These are phyloP conservation scores for Archips xylosteana DNA, from an alignment of 2,888 invertebrate species.

Conservation along the genomic window DNA sequence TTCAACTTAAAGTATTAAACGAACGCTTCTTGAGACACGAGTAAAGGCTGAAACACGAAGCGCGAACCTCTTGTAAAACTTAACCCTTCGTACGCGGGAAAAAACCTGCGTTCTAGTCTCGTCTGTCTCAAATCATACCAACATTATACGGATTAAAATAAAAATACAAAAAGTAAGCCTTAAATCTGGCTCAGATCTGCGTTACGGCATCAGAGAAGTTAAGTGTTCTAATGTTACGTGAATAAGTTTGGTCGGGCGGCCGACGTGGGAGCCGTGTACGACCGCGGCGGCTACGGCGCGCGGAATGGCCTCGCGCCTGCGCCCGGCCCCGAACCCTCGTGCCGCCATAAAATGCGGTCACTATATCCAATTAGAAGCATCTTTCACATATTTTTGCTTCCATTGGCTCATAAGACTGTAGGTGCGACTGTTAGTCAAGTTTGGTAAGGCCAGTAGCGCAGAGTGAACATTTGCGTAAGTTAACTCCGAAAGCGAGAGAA, in stretches of 20 bases:
- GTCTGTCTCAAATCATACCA: no score
- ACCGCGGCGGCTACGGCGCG: constrained; percentile 66
- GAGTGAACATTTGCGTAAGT: no score
- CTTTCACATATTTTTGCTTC: constrained; percentile 5
- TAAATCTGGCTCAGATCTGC: no score
- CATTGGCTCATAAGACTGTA: constrained; percentile 2
- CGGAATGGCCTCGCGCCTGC: constrained; percentile 82
- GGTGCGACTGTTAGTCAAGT: neutral
- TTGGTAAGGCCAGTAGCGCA: neutral
- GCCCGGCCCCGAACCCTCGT: constrained; percentile 49
- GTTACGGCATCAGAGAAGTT: neutral
- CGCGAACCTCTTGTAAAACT: no score
- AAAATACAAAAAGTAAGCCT: no score
- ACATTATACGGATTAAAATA: no score
- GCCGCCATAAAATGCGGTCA: constrained; percentile 19
- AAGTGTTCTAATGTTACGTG: constrained; percentile 1
- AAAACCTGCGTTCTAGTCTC: no score
- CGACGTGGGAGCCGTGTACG: constrained; percentile 55
- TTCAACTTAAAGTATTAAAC: no score
- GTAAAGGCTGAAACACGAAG: no score
- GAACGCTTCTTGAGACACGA: no score
- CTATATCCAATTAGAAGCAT: constrained; percentile 29
- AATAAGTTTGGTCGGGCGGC: constrained; percentile 18
- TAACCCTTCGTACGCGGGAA: neutral
- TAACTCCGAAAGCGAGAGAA: no score